A percentile compares a stretch with the other conserved stretches of the same genome.
phyloP scores from a whole-genome alignment of 2,888 invertebrate species.

The Ochropacha duplaris region DNA sequence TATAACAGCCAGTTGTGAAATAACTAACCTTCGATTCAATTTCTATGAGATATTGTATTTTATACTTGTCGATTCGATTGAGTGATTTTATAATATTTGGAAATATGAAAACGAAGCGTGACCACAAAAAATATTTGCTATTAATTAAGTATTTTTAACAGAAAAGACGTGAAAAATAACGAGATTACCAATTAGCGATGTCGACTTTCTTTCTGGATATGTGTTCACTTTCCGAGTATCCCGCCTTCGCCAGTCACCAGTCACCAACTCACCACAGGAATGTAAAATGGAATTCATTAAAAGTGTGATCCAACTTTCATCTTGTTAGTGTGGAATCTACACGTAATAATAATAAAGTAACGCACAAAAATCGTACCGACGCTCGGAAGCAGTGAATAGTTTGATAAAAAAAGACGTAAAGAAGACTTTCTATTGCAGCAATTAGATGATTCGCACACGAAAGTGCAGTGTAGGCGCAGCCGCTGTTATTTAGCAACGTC shows the following conservation, averaged over 20 bases:
- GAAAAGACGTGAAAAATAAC: conserved; percentile 1
- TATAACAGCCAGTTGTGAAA: too few relatives aligned
- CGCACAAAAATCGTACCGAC: conserved; percentile 63
- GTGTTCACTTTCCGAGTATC: conserved; percentile 35
- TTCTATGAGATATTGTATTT: neutral
- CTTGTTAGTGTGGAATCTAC: conserved; percentile 68
- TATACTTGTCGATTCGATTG: neutral
- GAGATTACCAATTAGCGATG: conserved; percentile 31
- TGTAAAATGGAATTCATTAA: conserved; percentile 57
- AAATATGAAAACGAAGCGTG: neutral
- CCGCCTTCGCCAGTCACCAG: conserved; percentile 17
- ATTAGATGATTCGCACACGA: conserved; percentile 80
- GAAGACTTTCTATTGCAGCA: conserved; percentile 70
- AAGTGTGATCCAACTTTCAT: conserved; percentile 74
- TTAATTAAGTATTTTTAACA: neutral
- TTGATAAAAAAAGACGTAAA: conserved; percentile 56
- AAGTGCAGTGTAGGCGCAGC: conserved; percentile 48
- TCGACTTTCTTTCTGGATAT: conserved; percentile 30
- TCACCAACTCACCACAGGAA: too few relatives aligned
- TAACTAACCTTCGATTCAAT: too few relatives aligned
- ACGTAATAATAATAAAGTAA: conserved; percentile 62
- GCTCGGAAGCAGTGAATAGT: conserved; percentile 50
- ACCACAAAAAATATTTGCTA: neutral
- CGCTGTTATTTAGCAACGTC: conserved; percentile 28
- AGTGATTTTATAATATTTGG: neutral